These are phyloP conservation scores for Leptodactylus fuscus DNA, from an alignment of 2,113 vertebrate species.

Conservation along the genomic window DNA sequence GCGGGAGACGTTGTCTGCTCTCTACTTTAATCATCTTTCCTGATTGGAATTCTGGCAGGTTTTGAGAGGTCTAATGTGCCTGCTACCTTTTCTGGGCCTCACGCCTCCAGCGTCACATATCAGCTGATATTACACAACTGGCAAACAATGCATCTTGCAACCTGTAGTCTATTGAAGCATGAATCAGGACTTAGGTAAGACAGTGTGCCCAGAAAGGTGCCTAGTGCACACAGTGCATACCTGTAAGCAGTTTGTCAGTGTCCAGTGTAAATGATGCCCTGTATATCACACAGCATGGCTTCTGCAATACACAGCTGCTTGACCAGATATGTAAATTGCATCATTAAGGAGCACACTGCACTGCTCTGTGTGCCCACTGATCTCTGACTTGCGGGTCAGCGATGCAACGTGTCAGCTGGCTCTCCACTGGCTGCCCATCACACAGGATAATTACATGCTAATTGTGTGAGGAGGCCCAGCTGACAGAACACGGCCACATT, in stretches of 20 bases:
- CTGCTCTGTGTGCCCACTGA: slow-evolving; percentile 47
- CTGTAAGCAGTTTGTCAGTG: background rate
- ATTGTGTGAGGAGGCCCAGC: slow-evolving; percentile 57
- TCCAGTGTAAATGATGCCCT: background rate
- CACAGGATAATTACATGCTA: slow-evolving; percentile 57
- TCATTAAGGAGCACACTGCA: slow-evolving; percentile 47
- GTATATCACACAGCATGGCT: background rate
- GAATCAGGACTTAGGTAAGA: background rate
- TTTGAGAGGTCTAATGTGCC: slow-evolving; percentile 54
- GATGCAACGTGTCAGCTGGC: slow-evolving; percentile 56
- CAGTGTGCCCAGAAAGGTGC: background rate
- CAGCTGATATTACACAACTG: slow-evolving; percentile 20
- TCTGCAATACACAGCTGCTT: slow-evolving; percentile 45
- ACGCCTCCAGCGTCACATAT: slow-evolving; percentile 45
- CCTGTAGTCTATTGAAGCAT: background rate
- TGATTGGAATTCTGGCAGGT: slow-evolving; percentile 88
- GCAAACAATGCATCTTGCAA: slow-evolving; percentile 18
- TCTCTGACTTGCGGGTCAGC: slow-evolving; percentile 57
- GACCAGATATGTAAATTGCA: slow-evolving; percentile 55
- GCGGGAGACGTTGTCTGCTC: slow-evolving; percentile 86
- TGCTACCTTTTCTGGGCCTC: slow-evolving; percentile 41
- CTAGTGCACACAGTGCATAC: background rate
- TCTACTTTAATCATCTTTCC: slow-evolving; percentile 91
- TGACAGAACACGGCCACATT: slow-evolving; percentile 44
- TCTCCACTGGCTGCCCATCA: slow-evolving; percentile 55